A percentile compares a stretch with the other conserved stretches of the same genome.
Evolutionary conservation across 2,888 invertebrate genomes (phyloP).

Genomic region (Eudasyphora cyanicolor): DNA sequence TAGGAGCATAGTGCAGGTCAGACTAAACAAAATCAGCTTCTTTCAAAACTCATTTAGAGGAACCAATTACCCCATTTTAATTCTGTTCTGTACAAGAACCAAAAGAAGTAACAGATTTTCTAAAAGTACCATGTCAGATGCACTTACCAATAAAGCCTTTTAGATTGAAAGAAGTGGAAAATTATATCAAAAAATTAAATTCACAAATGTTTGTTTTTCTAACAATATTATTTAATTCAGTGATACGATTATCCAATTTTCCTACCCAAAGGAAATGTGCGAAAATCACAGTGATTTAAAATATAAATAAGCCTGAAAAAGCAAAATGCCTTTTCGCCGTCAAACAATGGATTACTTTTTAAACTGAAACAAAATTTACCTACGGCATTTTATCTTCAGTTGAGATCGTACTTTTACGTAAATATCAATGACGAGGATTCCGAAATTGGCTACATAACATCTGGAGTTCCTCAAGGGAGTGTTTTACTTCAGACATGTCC

Average conservation of each 20-base stretch:
- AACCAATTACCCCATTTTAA: constrained; percentile 28
- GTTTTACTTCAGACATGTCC: too few species aligned
- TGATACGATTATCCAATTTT: constrained; percentile 25
- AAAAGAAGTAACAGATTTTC: constrained; percentile 20
- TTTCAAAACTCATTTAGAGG: constrained; percentile 15
- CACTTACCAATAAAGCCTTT: constrained; percentile 28
- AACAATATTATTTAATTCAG: constrained; percentile 30
- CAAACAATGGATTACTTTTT: too few species aligned
- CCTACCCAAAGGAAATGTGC: constrained; percentile 37
- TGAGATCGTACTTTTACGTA: not conserved
- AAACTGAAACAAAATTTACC: not conserved
- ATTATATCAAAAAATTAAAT: constrained; percentile 33
- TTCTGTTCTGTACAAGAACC: constrained; percentile 6
- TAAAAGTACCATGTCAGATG: constrained; percentile 40
- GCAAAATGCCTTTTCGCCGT: too few species aligned
- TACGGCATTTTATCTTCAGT: too few species aligned
- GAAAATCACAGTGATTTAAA: constrained; percentile 32
- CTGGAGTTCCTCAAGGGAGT: not conserved
- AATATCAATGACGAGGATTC: not conserved
- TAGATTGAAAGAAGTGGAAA: constrained; percentile 16
- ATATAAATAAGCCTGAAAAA: constrained; percentile 35
- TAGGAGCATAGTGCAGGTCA: constrained; percentile 30
- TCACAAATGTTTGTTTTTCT: constrained; percentile 25
- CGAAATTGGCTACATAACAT: not conserved
- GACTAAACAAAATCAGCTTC: constrained; percentile 13